Conservation (phyloP, 2,888 invertebrate genomes). For the Nomada lathburiana region DNA sequence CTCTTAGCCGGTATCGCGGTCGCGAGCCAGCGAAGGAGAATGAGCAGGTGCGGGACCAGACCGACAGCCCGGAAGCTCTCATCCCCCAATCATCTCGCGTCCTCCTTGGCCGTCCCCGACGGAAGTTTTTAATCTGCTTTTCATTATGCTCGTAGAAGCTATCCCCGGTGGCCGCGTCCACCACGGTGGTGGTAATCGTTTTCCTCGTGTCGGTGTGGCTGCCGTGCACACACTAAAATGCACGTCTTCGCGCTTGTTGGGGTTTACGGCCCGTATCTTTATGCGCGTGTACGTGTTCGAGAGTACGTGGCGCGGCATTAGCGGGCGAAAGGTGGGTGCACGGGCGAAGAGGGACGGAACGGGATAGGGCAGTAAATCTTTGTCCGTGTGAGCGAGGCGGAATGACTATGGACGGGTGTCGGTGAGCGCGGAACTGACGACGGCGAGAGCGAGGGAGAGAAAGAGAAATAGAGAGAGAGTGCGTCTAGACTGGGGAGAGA, state of each 20-base stretch:
- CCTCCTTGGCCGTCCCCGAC: slow-evolving; percentile 56
- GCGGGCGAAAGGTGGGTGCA: slow-evolving; percentile 69
- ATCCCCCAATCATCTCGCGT: slow-evolving; percentile 62
- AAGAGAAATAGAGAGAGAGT: slow-evolving; percentile 67
- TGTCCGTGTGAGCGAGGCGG: slow-evolving; percentile 77
- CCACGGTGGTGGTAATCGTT: slow-evolving; percentile 45
- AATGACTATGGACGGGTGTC: slow-evolving; percentile 77
- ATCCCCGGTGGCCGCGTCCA: slow-evolving; percentile 22
- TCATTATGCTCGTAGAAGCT: slow-evolving; percentile 74
- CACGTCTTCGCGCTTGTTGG: slow-evolving; percentile 73
- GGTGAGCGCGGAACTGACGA: slow-evolving; percentile 58
- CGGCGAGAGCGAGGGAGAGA: slow-evolving; percentile 42
- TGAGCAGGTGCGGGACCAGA: slow-evolving; percentile 39
- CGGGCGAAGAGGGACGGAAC: slow-evolving; percentile 24
- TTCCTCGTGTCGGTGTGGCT: slow-evolving; percentile 31
- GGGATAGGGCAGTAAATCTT: slow-evolving; percentile 81
- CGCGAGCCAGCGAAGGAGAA: slow-evolving; percentile 33
- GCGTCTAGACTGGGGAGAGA: slow-evolving; percentile 83
- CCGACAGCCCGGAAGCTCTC: slow-evolving; percentile 57
- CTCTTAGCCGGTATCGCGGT: slow-evolving; percentile 42
- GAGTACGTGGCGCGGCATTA: slow-evolving; percentile 81
- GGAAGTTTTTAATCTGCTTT: slow-evolving; percentile 77
- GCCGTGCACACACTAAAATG: slow-evolving; percentile 50
- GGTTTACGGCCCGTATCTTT: slow-evolving; percentile 79
- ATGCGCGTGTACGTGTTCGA: slow-evolving; percentile 74